phyloP scores from a whole-genome alignment of 2,113 vertebrate genomes.

The Poeciliopsis prolifica region DNA sequence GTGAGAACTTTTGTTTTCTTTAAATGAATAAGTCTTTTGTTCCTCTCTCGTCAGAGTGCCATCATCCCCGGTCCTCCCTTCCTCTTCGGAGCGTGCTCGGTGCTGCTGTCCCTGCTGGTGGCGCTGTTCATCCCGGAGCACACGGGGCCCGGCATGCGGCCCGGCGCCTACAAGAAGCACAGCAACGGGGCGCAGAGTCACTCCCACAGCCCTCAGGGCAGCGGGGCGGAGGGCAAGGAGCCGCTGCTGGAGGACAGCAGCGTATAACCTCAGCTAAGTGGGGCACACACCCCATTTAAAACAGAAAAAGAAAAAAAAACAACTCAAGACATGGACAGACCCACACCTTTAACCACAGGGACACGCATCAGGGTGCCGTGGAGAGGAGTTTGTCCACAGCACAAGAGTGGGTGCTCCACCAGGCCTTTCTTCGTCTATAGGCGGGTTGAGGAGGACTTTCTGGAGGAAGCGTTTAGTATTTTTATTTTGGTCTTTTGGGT shows the following conservation, averaged over 20 bases:
- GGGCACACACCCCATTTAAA: slow-evolving; percentile 38
- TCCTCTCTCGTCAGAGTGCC: slow-evolving; percentile 79
- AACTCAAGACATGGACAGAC: slow-evolving; percentile 41
- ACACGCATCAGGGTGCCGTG: slow-evolving; percentile 35
- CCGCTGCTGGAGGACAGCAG: slow-evolving; percentile 92
- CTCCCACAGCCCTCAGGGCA: slow-evolving; percentile 85
- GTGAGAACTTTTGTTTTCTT: background rate
- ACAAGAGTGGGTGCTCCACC: slow-evolving; percentile 53
- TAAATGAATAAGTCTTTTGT: background rate
- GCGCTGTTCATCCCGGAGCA: slow-evolving; percentile 93
- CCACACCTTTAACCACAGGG: slow-evolving; percentile 42
- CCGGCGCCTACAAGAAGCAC: slow-evolving; percentile 89
- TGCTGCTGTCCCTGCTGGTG: slow-evolving; percentile 90
- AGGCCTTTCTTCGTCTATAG: slow-evolving; percentile 38
- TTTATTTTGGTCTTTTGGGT: slow-evolving; percentile 37
- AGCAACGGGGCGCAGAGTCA: slow-evolving; percentile 85
- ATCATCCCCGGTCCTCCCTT: slow-evolving; percentile 95
- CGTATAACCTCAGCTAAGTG: slow-evolving; percentile 79
- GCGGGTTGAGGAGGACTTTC: slow-evolving; percentile 50
- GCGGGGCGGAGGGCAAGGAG: slow-evolving; percentile 87
- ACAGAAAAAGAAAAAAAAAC: background rate
- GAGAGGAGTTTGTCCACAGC: slow-evolving; percentile 58
- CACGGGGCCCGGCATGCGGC: slow-evolving; percentile 80
- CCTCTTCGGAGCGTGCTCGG: slow-evolving; percentile 91
- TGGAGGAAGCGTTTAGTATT: slow-evolving; percentile 34